Evolutionary conservation across 2,113 vertebrate species (phyloP).

Genomic region (Periophthalmodon schlosseri): DNA sequence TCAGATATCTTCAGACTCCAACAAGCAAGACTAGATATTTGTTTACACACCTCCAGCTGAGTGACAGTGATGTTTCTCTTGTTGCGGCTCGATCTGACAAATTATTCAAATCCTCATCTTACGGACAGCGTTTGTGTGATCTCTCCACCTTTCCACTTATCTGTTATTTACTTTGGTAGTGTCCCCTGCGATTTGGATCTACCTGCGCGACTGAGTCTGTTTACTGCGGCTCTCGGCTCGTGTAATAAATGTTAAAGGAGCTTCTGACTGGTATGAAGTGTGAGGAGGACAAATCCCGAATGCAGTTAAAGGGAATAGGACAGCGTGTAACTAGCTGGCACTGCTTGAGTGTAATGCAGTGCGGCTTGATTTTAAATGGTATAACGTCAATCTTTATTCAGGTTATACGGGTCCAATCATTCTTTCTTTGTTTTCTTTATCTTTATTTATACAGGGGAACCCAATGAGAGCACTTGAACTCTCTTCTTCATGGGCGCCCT

Average conservation of each 20-base stretch:
- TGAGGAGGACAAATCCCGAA: not conserved
- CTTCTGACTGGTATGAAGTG: not conserved
- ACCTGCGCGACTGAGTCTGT: constrained; percentile 8
- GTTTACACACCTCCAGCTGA: constrained; percentile 15
- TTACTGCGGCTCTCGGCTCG: not conserved
- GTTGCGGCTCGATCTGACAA: constrained; percentile 1
- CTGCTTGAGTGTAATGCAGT: not conserved
- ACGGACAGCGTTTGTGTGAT: constrained; percentile 7
- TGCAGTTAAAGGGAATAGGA: not conserved
- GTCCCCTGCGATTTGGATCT: constrained; percentile 10
- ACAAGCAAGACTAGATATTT: constrained; percentile 1
- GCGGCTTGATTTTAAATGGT: not conserved
- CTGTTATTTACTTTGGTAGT: constrained; percentile 6
- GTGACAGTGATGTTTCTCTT: constrained; percentile 12
- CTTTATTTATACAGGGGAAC: no score
- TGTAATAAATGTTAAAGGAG: constrained; percentile 9
- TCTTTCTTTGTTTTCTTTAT: no score
- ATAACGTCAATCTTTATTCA: not conserved
- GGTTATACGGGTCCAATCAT: no score
- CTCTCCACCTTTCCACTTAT: constrained; percentile 4
- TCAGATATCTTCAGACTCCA: not conserved
- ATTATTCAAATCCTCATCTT: constrained; percentile 10
- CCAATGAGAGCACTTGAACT: no score
- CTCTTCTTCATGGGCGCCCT: no score
- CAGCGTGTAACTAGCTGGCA: not conserved